These are phyloP conservation scores for Menidia menidia DNA, from an alignment of 2,797 vertebrate genomes.

Conservation along the genomic window DNA sequence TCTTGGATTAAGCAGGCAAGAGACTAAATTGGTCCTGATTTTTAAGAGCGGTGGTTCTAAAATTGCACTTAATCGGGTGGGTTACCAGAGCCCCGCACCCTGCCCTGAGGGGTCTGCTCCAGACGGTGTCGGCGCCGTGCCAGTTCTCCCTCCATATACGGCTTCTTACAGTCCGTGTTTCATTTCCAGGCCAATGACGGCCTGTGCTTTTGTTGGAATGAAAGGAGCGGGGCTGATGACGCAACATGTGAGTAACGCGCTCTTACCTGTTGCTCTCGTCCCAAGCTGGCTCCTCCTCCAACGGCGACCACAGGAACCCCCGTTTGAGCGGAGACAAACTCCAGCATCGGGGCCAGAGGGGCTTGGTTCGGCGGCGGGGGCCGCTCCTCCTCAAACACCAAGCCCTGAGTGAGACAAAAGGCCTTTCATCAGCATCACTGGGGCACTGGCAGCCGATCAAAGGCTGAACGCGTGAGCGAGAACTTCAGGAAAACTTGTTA, in stretches of 20 bases:
- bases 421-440: slow-evolving; percentile 28
- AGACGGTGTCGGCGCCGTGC: neutral
- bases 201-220: neutral
- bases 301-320: slow-evolving; percentile 93
- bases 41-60: neutral
- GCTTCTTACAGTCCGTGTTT: neutral
- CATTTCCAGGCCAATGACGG: slow-evolving; percentile 2
- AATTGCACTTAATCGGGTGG: neutral
- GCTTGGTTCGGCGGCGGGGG: slow-evolving; percentile 81
- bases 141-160: neutral
- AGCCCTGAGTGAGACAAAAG: slow-evolving; percentile 70
- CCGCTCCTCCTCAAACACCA: slow-evolving; percentile 94
- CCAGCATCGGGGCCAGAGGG: slow-evolving; percentile 92
- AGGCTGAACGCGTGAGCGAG: neutral
- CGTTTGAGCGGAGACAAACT: slow-evolving; percentile 95
- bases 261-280: slow-evolving; percentile 91
- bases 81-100: neutral
- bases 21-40: neutral
- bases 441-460: neutral
- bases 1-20: no score
- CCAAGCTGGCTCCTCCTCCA: slow-evolving; percentile 92
- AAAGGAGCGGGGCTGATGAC: slow-evolving; percentile 31
- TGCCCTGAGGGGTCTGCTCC: neutral
- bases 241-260: slow-evolving; percentile 12
- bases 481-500: slow-evolving; percentile 11